These are phyloP conservation scores for Lissocephala sabroskyi DNA, from an alignment of 2,888 invertebrate species.

Conservation along the genomic window DNA sequence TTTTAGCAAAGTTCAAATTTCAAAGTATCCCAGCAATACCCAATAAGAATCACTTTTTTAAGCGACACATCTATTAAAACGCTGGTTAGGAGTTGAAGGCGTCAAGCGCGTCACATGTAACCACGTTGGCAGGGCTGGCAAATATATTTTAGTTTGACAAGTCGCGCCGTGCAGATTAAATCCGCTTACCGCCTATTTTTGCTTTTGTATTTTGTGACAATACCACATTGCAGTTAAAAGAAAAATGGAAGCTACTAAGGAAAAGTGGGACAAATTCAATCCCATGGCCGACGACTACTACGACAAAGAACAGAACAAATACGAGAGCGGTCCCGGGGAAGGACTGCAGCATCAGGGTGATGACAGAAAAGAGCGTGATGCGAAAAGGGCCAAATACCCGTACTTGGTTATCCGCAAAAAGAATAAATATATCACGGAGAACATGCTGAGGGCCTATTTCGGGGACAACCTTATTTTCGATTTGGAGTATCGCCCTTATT, in stretches of 20 bases:
- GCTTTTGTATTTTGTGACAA: no score
- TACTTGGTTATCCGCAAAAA: conserved; percentile 31
- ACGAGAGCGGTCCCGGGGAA: conserved; percentile 13
- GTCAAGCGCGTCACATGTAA: no score
- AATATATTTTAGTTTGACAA: no score
- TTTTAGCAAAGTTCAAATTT: no score
- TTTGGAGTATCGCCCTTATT: conserved; percentile 10
- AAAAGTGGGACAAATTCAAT: conserved; percentile 27
- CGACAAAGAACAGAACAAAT: conserved; percentile 18
- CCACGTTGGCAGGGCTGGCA: no score
- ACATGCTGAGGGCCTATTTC: conserved; percentile 25
- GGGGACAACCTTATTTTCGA: conserved; percentile 17
- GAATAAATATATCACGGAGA: conserved; percentile 9
- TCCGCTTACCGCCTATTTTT: no score
- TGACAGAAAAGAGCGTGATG: neutral
- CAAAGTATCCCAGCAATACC: no score
- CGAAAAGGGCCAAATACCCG: conserved; percentile 19
- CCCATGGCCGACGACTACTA: conserved; percentile 30
- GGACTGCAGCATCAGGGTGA: neutral
- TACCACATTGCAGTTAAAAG: no score
- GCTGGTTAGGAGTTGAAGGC: no score
- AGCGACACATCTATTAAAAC: no score
- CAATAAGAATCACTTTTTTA: no score
- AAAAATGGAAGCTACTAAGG: neutral
- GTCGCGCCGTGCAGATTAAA: no score